Evolutionary conservation across 23 tunicate genomes (phyloP), one percentile per base, ranked within the genome.

Genomic region (Halocynthia aurantium): DNA sequence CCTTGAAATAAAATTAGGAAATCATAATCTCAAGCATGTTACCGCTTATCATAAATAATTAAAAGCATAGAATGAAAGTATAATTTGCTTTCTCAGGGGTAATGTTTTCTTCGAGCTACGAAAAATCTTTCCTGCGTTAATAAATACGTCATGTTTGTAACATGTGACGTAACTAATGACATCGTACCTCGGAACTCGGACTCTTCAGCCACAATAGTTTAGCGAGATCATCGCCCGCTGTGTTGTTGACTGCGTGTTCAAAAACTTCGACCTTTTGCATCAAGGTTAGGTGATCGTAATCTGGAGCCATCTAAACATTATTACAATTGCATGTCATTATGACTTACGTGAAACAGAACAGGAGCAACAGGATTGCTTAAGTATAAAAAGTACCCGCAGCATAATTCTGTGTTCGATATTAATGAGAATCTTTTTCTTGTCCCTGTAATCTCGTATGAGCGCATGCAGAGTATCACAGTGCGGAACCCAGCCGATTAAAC

Each of bases 231-330:
- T 83, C 96, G 52, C 99, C 99, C 8, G 91, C 99, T 6, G 99
- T 96, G 77, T 85, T 90, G 85, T 96, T 96, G 50, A 85, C 84
- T 6, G 91, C 99, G 81, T 96, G 91, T 71, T 96, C 96, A 64
- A 96, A 96, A 67, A 96, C 91, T 64, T 96, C 99, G 10, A 96
- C 99, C 71, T 96, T 96, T 53, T 96, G 96, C 93, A 96, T 86
- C 64, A 86, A 73, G 8, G 98, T 57, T 54, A 92, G 71, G 55
- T 92, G 98, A 52, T 92, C 98, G 69, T 92, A 92, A 44, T 92
- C 98, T 6, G 98, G 98, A 7, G 98, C 91, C 98, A 92, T 92
- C 98, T 92, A 81, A 52, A 83, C 67, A 31, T 72, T 52, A 13
- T 72, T 72, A 11, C 66, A 72, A 72, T 31, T 72, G 11, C 13